These are phyloP conservation scores for Nymphalis polychloros DNA, from an alignment of 2,888 invertebrate species.

Conservation along the genomic window DNA sequence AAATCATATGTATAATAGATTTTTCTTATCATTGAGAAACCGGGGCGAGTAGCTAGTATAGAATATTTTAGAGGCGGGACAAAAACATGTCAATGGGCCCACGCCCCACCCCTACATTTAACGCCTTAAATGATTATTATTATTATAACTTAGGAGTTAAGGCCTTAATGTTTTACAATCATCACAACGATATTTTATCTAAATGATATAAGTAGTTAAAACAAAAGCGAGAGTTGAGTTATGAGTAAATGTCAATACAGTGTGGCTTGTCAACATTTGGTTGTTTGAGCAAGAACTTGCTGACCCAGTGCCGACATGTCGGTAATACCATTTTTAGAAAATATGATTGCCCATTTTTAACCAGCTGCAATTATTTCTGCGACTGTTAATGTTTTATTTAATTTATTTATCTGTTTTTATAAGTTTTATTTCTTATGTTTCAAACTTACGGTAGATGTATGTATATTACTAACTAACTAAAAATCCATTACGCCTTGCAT, in stretches of 20 bases:
- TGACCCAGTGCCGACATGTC: constrained; percentile 47
- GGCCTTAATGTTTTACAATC: too few relatives aligned
- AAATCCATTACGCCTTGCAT: too few relatives aligned
- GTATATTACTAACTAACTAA: too few relatives aligned
- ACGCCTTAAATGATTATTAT: too few relatives aligned
- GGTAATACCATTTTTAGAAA: not conserved
- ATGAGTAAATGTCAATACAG: constrained; percentile 30
- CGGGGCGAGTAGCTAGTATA: too few relatives aligned
- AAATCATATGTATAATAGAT: too few relatives aligned
- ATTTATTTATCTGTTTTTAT: not conserved
- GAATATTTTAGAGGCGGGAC: too few relatives aligned
- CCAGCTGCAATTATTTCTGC: not conserved
- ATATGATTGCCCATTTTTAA: not conserved
- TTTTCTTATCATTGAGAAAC: too few relatives aligned
- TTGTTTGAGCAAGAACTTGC: constrained; percentile 50
- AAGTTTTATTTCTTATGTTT: not conserved
- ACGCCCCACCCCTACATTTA: too few relatives aligned
- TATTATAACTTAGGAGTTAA: too few relatives aligned
- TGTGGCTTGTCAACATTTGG: constrained; percentile 28
- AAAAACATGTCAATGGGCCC: too few relatives aligned
- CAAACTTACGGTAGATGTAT: constrained; percentile 6
- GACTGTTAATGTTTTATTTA: not conserved
- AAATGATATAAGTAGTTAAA: not conserved
- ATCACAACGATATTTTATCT: too few relatives aligned
- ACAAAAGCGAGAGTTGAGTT: constrained; percentile 35